Base-by-base conservation (phyloP, 2,888 invertebrate genomes). In the Spodoptera picta region DNA sequence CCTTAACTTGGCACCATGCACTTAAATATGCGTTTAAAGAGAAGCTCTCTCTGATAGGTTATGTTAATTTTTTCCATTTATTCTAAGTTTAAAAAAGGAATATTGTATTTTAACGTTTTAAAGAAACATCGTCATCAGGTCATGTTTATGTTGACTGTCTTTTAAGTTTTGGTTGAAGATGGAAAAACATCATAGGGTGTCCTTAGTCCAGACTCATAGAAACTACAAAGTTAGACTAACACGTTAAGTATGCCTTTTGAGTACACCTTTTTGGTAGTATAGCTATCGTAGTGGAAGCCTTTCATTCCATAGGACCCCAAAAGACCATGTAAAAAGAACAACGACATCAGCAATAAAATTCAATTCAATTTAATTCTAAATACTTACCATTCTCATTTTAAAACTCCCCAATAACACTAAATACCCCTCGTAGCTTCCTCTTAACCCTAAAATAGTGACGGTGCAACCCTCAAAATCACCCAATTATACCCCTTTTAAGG, bases 401-500 rank as follows among this genome's bases (percentile, higher is more conserved):
- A 69, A 69, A 24, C 53, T 54, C 36, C 44, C 36, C 11, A 50
- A 12, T 9, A 46, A 7, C 7, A 42, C 9, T 43, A 55, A 61
- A 60, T 48, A 43, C 53, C 62, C 62, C 48, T 50, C 52, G 45
- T 4, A 58, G 54, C 87, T 84, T 77, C 81, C 74, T 85, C 88
- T 91, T 92, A 92, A 92, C 79, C 62, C 73, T 70, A 73, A 65
- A 79, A 83, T 74, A 84, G 86, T 93, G 93, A 93, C 90, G 83
- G 68, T 88, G 92, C 92, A 91, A 69, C 90, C 93, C 91, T 88
- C 87, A 89, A 87, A 87, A 90, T 87, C 85, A 89, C 85, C 92
- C 90, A 93, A 92, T 92, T 92, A 91, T 89, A 90, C 87, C 90
- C 91, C 87, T 89, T 90, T 91, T 87, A 90, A 87, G 85, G 85